Evolutionary conservation across 2,888 invertebrate species (phyloP).

Genomic region (Lepidocyrtinus sp.): DNA sequence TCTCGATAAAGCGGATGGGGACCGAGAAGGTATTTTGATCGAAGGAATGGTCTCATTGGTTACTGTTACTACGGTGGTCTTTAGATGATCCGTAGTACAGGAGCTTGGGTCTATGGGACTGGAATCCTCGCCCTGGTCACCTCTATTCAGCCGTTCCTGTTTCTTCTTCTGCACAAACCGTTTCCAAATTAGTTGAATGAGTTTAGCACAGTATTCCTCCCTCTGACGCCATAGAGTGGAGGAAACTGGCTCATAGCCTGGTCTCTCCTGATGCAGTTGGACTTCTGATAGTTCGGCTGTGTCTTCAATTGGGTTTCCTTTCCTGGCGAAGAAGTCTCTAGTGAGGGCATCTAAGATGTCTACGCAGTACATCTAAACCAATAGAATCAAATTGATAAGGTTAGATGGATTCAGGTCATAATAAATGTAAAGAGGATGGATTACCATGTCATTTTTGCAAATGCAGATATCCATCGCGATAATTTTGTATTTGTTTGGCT

Average conservation of each 20-base stretch:
- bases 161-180: conserved; percentile 40
- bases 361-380: conserved; percentile 99
- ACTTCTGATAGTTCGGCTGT: conserved; percentile 90
- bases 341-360: conserved; percentile 98
- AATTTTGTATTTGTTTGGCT: conserved; percentile 95
- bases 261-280: conserved; percentile 86
- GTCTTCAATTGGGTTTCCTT: conserved; percentile 88
- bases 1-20: conserved; percentile 87
- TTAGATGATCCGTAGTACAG: conserved; percentile 56
- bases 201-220: conserved; percentile 92
- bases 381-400: too few relatives aligned
- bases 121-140: background rate
- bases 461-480: conserved; percentile 99
- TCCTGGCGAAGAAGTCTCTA: conserved; percentile 96
- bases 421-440: too few relatives aligned
- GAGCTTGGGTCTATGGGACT: background rate
- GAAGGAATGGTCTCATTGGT: conserved; percentile 77
- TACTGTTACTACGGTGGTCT: conserved; percentile 64
- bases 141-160: conserved; percentile 13
- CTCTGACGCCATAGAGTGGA: conserved; percentile 94
- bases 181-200: conserved; percentile 42
- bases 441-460: conserved; percentile 82
- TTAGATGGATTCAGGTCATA: too few relatives aligned
- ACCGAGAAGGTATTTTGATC: conserved; percentile 90
- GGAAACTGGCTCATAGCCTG: conserved; percentile 94